A percentile compares a stretch with the other conserved stretches of the same genome.
phyloP scores from a whole-genome alignment of 2,113 vertebrate species.

The Carassius auratus region DNA sequence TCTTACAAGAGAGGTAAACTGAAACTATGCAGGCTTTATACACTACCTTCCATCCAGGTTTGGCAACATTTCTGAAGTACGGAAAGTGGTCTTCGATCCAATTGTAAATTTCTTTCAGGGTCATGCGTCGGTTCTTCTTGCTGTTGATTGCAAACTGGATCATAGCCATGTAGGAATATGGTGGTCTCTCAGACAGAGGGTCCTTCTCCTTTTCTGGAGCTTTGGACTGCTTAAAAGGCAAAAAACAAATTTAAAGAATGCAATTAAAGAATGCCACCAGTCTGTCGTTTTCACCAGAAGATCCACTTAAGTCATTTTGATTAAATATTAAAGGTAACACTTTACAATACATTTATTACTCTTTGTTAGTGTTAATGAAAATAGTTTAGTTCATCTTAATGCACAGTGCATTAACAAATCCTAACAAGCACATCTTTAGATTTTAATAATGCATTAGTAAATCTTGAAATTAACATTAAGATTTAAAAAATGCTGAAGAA shows the following conservation, averaged over 20 bases:
- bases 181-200: slow-evolving; percentile 81
- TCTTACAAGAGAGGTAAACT: background rate
- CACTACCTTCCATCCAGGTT: slow-evolving; percentile 95
- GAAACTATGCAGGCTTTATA: background rate
- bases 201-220: slow-evolving; percentile 59
- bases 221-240: background rate
- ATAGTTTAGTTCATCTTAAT: too few species aligned
- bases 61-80: slow-evolving; percentile 90
- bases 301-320: too few species aligned
- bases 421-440: too few species aligned
- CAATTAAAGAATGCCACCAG: too few species aligned
- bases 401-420: too few species aligned
- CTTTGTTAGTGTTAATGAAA: too few species aligned
- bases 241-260: background rate
- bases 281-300: too few species aligned
- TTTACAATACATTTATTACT: too few species aligned
- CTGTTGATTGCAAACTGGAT: slow-evolving; percentile 99
- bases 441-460: too few species aligned
- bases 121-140: slow-evolving; percentile 85
- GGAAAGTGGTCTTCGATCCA: slow-evolving; percentile 97
- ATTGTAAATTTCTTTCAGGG: slow-evolving; percentile 92
- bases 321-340: too few species aligned
- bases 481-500: too few species aligned
- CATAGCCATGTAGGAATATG: slow-evolving; percentile 98
- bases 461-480: too few species aligned